A percentile compares a stretch with the other conserved stretches of the same genome.
Conservation (phyloP, 2,797 vertebrate genomes). For the Apodemus agrarius region DNA sequence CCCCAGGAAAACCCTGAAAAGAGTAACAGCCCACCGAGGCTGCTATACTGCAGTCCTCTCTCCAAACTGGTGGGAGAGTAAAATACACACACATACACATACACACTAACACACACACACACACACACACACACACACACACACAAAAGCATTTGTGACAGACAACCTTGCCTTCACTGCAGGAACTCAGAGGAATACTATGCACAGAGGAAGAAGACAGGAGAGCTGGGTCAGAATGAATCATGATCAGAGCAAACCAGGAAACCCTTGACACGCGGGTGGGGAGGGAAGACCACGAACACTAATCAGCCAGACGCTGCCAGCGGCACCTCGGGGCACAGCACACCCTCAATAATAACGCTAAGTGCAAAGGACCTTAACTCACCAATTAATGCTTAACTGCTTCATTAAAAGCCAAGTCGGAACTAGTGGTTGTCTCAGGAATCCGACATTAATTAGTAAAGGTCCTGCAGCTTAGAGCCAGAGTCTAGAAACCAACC, state of each 20-base stretch:
- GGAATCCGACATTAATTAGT: not conserved
- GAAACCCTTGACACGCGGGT: not conserved
- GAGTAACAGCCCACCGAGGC: not conserved
- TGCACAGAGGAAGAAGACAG: not conserved
- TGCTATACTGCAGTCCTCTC: not conserved
- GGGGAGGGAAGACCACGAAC: not conserved
- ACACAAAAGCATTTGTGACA: not conserved
- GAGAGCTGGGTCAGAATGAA: not conserved
- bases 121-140: not conserved
- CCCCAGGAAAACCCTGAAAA: not conserved
- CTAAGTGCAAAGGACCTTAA: not conserved
- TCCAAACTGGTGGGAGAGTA: not conserved
- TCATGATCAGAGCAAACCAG: not conserved
- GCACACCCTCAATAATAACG: not conserved
- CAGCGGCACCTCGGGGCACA: not conserved
- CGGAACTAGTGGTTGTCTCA: not conserved
- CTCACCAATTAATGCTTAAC: not conserved
- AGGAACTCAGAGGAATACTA: not conserved
- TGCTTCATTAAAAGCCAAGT: not conserved
- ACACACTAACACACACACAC: not conserved
- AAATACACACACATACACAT: not conserved
- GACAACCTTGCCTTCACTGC: not conserved
- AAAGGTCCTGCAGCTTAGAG: not conserved
- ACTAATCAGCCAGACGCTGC: not conserved
- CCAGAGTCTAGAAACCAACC: not conserved